phyloP scores from a whole-genome alignment of 2,113 vertebrate genomes.

The Microcebus murinus region DNA sequence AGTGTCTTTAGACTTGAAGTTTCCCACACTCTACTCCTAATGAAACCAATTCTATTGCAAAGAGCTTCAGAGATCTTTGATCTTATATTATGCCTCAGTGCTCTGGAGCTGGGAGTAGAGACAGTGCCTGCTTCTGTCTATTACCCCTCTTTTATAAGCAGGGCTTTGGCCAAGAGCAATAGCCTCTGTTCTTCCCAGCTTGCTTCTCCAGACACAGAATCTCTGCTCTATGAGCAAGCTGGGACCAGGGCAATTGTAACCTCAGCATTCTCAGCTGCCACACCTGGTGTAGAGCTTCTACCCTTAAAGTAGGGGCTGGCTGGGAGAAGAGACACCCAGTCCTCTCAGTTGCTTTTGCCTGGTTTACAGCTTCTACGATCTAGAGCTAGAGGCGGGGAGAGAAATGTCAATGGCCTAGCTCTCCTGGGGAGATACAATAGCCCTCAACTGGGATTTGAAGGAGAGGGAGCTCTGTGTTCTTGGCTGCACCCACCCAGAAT shows the following conservation, averaged over 20 bases:
- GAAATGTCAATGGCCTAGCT: not conserved
- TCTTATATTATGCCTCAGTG: not conserved
- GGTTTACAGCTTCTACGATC: not conserved
- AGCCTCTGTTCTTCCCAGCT: not conserved
- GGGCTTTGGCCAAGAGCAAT: not conserved
- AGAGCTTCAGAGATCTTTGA: not conserved
- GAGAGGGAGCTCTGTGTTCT: not conserved
- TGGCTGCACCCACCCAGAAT: not conserved
- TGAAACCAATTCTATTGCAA: not conserved
- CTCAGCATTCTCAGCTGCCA: not conserved
- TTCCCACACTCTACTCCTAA: not conserved
- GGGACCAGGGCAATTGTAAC: too few relatives aligned
- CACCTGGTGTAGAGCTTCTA: not conserved
- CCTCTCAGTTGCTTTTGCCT: not conserved
- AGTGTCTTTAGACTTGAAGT: not conserved
- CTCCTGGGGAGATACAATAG: not conserved
- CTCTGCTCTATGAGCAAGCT: not conserved
- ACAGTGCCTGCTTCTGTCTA: not conserved
- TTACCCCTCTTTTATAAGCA: not conserved
- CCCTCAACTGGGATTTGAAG: not conserved
- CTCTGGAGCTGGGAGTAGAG: not conserved
- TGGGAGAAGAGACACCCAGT: not conserved
- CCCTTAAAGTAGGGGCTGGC: not conserved
- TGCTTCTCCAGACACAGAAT: not conserved
- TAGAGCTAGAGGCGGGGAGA: not conserved